Percentiles rank a stretch among this genome's conserved stretches.
phyloP scores from a whole-genome alignment of 2,797 vertebrate species.

The Peromyscus aztecus region DNA sequence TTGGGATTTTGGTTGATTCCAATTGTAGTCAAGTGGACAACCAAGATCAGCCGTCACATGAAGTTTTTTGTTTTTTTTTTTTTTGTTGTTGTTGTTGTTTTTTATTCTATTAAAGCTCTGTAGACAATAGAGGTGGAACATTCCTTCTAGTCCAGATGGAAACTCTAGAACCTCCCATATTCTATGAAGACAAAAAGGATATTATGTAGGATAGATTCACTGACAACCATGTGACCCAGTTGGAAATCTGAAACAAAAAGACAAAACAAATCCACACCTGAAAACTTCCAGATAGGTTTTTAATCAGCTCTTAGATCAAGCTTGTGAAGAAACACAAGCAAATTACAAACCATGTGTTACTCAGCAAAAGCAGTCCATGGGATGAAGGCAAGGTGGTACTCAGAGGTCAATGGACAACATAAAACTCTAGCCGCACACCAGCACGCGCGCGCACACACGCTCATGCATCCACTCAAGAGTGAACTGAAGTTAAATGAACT shows the following conservation, averaged over 20 bases:
- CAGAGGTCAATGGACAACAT: constrained; percentile 4
- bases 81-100: too few relatives aligned
- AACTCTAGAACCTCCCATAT: not conserved
- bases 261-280: not conserved
- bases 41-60: not conserved
- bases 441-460: not conserved
- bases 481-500: not conserved
- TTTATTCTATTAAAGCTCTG: not conserved
- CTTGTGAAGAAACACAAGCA: constrained; percentile 21
- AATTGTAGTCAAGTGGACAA: not conserved
- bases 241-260: constrained; percentile 9
- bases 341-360: constrained; percentile 32
- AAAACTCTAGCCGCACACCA: not conserved
- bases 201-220: not conserved
- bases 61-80: too few relatives aligned
- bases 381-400: constrained; percentile 19
- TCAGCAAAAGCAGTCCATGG: not conserved
- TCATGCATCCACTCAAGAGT: not conserved
- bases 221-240: not conserved
- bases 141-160: not conserved
- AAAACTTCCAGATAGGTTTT: constrained; percentile 24
- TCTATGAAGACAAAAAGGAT: not conserved
- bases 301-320: constrained; percentile 15
- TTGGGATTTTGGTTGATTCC: not conserved
- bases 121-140: not conserved